These are phyloP conservation scores for Bucco capensis DNA, from an alignment of 2,113 vertebrate genomes.

Conservation along the genomic window DNA sequence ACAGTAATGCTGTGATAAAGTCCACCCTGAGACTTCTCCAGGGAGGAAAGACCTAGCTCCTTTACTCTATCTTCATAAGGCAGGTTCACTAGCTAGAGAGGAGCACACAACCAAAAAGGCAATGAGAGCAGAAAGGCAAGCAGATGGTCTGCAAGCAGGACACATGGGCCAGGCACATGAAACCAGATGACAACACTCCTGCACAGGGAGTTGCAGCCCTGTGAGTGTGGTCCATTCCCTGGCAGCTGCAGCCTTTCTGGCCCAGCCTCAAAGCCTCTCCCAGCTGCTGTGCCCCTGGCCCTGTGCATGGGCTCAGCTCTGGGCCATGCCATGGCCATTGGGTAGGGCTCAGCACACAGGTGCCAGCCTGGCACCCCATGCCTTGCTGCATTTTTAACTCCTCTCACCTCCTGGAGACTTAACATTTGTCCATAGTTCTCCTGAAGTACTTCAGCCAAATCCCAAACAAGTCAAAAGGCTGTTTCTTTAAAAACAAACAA, in stretches of 20 bases:
- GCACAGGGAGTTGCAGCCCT: fast-evolving
- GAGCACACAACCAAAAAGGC: fast-evolving
- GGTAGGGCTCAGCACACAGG: too few relatives aligned
- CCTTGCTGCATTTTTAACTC: background rate
- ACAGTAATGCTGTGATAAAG: background rate
- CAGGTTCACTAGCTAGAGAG: background rate
- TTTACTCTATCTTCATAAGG: background rate
- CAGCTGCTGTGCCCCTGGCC: background rate
- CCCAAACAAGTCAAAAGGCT: background rate
- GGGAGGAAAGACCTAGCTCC: too few relatives aligned
- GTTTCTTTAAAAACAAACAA: background rate
- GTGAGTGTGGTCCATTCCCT: background rate
- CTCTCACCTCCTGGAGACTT: background rate
- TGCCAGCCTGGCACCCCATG: background rate
- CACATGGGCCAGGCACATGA: too few relatives aligned
- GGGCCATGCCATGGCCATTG: too few relatives aligned
- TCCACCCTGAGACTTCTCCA: background rate
- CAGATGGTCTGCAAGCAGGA: background rate
- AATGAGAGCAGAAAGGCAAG: background rate
- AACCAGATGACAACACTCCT: fast-evolving
- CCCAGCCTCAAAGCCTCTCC: background rate
- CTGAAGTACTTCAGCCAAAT: background rate
- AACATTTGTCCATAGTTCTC: background rate
- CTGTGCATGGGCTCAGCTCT: too few relatives aligned
- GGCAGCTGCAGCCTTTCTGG: background rate